Evolutionary conservation across 2,113 vertebrate species (phyloP).

Genomic region (Anhinga anhinga): DNA sequence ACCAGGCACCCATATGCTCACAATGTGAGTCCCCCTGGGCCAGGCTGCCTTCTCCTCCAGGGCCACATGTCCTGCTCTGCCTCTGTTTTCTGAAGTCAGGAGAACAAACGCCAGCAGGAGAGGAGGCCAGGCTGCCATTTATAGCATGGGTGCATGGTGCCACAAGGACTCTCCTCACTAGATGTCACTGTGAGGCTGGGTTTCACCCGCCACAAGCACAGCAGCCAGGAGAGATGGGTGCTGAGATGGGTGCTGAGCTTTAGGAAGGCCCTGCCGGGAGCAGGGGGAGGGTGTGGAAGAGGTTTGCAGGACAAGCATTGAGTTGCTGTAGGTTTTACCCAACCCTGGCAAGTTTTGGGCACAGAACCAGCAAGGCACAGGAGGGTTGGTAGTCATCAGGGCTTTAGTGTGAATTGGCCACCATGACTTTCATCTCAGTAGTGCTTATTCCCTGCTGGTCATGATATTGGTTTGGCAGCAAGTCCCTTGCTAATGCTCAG

Average conservation of each 20-base stretch:
- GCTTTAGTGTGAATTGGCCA: background rate
- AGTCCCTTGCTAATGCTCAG: background rate
- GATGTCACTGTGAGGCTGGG: constrained; percentile 57
- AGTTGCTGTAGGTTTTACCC: background rate
- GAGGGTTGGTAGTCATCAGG: background rate
- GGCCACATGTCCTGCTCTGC: background rate
- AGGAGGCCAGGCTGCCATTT: background rate
- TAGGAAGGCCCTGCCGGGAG: background rate
- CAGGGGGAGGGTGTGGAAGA: background rate
- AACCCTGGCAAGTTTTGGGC: background rate
- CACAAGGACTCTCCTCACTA: constrained; percentile 21
- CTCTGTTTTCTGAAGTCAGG: background rate
- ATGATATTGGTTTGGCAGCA: background rate
- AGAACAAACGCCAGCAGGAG: background rate
- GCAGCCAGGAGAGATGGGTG: background rate
- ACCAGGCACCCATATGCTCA: accelerated
- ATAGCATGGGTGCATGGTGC: accelerated
- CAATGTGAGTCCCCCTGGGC: too few relatives aligned
- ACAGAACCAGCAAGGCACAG: background rate
- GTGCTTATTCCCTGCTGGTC: background rate
- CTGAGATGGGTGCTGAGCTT: background rate
- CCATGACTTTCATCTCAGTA: background rate
- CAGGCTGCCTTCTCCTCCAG: background rate
- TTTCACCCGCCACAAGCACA: background rate
- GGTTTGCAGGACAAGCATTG: background rate